Percentiles rank a stretch among this genome's conserved stretches.
Conservation (phyloP, 2,888 invertebrate species). For the Eumerus sabulonum region DNA sequence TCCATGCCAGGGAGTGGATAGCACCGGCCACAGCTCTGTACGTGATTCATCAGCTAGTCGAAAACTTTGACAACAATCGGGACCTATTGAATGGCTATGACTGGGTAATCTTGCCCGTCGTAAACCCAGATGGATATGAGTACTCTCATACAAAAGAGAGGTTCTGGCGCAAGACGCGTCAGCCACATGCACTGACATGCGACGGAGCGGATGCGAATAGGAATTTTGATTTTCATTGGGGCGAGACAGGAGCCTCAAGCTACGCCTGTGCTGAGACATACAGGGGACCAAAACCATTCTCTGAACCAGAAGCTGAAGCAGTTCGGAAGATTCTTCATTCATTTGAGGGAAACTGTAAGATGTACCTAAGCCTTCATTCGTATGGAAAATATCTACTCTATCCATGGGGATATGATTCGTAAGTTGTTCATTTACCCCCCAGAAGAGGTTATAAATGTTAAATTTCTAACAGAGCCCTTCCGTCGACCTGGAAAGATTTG, state of each 20-base stretch:
- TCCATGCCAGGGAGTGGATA: conserved; percentile 85
- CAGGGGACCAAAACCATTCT: conserved; percentile 82
- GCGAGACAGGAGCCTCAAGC: conserved; percentile 72
- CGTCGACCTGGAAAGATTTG: conserved; percentile 78
- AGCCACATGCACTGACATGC: conserved; percentile 71
- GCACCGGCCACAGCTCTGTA: conserved; percentile 82
- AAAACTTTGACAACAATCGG: conserved; percentile 76
- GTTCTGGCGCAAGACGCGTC: conserved; percentile 81
- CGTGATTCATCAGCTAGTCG: conserved; percentile 81
- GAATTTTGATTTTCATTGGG: conserved; percentile 84
- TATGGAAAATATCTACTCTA: conserved; percentile 72
- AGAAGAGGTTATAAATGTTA: conserved; percentile 32
- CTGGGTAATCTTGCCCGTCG: conserved; percentile 83
- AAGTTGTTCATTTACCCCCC: conserved; percentile 29
- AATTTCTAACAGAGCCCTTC: conserved; percentile 71
- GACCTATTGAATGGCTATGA: conserved; percentile 81
- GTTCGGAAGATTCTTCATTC: conserved; percentile 78
- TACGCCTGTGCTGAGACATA: conserved; percentile 81
- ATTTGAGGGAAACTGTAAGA: conserved; percentile 45
- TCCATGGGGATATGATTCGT: conserved; percentile 74
- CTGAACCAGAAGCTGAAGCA: conserved; percentile 82
- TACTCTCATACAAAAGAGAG: conserved; percentile 79
- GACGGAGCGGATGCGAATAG: conserved; percentile 83
- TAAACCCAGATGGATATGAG: conserved; percentile 86
- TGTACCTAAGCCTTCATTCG: conserved; percentile 73